Evolutionary conservation across 2,113 vertebrate genomes (phyloP), one percentile per base, ranked within the genome.

Genomic region (Egretta garzetta): DNA sequence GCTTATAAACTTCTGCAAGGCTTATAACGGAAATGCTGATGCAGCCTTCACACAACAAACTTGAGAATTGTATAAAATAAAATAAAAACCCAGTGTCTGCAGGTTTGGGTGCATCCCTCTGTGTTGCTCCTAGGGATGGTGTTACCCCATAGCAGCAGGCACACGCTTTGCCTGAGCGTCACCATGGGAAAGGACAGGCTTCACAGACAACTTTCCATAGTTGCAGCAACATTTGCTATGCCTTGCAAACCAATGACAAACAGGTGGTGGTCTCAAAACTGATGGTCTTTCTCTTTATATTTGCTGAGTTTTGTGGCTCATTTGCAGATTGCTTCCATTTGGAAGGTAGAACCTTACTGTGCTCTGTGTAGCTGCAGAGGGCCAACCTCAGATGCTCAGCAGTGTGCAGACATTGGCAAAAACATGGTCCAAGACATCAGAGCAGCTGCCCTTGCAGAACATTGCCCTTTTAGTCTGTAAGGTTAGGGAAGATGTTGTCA

Each of bases 1-100:
- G 77, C 74, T 73, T 97, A 50, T 86, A 95, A 96, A 80, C 76
- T 82, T 92, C n/a, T 52, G 41, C 64, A 52, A 55, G 77, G 67
- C 39, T 67, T 60, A 43, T 9, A 41, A 53, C 26, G 87, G 94
- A 94, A 92, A 86, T 82, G 88, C 80, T 47, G 73, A 88, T 19
- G 28, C 45, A 37, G 26, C 66, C 63, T 88, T 92, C 1, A 0
- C 81, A 49, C 32, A 80, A 35, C 62, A 84, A 82, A 89, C 55
- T 50, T 53, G 70, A 87, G 49, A 74, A 53, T 1, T 72, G 53
- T 15, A 39, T 81, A 56, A 88, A 93, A 81, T 53, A 4, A 52
- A 91, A 53, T 13, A 16, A 77, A 41, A 60, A 72, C 37, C 39
- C 28, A 37, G 0, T 26, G 43, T 67, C 67, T 77, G 59, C 43